A percentile compares a stretch with the other conserved stretches of the same genome.
Evolutionary conservation across 2,797 vertebrate genomes (phyloP).

Genomic region (Vultur gryphus): DNA sequence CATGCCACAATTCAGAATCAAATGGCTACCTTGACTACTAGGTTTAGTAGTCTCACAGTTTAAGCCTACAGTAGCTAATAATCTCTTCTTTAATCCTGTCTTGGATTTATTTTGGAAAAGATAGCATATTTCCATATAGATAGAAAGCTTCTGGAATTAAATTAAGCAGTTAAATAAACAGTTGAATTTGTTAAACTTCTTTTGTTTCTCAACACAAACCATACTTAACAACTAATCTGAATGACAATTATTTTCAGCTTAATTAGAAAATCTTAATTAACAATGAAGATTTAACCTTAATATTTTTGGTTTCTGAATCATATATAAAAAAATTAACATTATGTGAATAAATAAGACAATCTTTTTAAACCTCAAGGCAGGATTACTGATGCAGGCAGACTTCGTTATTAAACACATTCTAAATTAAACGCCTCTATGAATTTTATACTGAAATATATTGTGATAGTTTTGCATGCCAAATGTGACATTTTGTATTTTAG

Average conservation of each 20-base stretch:
- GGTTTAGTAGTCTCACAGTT: conserved; percentile 4
- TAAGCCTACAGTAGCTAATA: conserved; percentile 52
- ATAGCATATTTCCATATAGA: conserved; percentile 74
- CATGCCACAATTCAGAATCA: neutral
- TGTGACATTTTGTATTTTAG: conserved; percentile 99
- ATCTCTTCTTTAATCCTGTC: conserved; percentile 60
- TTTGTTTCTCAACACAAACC: conserved; percentile 88
- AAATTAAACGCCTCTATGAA: conserved; percentile 99
- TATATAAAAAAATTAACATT: conserved; percentile 80
- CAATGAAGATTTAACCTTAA: conserved; percentile 98
- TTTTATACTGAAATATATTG: conserved; percentile 99
- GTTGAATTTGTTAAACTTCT: conserved; percentile 79
- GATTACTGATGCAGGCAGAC: conserved; percentile 98
- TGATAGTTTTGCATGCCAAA: conserved; percentile 99
- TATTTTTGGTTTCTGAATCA: conserved; percentile 88
- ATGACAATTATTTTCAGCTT: conserved; percentile 97
- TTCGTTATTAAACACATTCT: conserved; percentile 99
- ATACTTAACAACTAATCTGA: conserved; percentile 94
- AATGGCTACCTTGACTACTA: conserved; percentile 19
- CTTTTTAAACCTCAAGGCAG: conserved; percentile 98
- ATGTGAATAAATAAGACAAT: conserved; percentile 99
- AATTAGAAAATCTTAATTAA: conserved; percentile 99
- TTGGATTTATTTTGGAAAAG: conserved; percentile 64
- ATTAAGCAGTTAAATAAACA: conserved; percentile 70
- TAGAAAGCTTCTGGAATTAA: conserved; percentile 70